phyloP scores from a whole-genome alignment of 2,888 invertebrate species.

The Tachystola acroxantha region DNA sequence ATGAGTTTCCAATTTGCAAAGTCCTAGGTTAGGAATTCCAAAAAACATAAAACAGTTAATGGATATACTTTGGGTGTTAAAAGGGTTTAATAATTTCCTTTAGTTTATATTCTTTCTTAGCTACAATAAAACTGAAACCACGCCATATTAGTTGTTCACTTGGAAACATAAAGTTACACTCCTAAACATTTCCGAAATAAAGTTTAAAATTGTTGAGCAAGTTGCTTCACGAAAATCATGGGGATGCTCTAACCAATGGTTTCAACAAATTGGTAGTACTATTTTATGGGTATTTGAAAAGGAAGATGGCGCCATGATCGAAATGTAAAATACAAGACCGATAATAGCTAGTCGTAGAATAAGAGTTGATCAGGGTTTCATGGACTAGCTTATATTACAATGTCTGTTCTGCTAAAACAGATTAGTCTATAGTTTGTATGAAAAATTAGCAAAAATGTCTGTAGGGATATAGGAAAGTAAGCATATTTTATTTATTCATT shows the following conservation, averaged over 20 bases:
- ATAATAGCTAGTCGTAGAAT: too few species aligned
- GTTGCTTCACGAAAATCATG: neutral
- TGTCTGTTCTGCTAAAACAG: too few species aligned
- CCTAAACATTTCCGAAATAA: neutral
- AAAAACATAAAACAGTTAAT: conserved; percentile 13
- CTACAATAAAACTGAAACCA: conserved; percentile 33
- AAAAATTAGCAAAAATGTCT: too few species aligned
- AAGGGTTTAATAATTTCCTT: conserved; percentile 21
- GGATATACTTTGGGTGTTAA: conserved; percentile 18
- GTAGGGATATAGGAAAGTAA: too few species aligned
- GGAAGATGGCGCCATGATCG: conserved; percentile 19
- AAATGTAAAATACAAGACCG: too few species aligned
- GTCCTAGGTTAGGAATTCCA: neutral
- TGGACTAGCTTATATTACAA: too few species aligned
- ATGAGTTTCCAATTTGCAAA: too few species aligned
- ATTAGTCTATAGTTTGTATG: too few species aligned
- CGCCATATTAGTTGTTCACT: conserved; percentile 21
- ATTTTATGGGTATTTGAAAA: conserved; percentile 17
- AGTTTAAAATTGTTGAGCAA: conserved; percentile 5
- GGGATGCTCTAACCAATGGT: neutral
- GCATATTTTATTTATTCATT: too few species aligned
- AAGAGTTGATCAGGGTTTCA: too few species aligned
- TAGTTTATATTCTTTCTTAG: conserved; percentile 33
- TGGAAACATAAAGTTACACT: conserved; percentile 7
- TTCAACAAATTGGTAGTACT: conserved; percentile 10